Evolutionary conservation across 2,797 vertebrate species (phyloP).

Genomic region (Australoheros facetus): DNA sequence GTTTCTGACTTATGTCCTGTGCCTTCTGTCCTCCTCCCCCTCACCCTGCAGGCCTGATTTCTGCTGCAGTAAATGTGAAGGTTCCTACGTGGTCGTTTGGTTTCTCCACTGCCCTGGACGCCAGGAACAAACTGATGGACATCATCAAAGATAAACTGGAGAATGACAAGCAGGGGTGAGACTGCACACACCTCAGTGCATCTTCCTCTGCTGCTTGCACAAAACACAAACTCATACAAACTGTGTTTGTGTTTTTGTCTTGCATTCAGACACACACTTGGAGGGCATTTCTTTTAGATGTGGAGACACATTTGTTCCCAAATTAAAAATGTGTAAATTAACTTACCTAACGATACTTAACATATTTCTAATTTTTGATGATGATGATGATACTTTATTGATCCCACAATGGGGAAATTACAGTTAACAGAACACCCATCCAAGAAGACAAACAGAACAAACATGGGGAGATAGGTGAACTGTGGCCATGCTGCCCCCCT

Average conservation of each 20-base stretch:
- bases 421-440: too few relatives aligned
- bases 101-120: constrained; percentile 69
- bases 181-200: not conserved
- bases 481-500: too few relatives aligned
- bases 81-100: constrained; percentile 75
- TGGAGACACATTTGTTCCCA: not conserved
- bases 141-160: constrained; percentile 75
- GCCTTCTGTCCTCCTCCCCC: not conserved
- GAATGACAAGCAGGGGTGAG: constrained; percentile 69
- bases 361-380: too few relatives aligned
- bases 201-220: not conserved
- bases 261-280: not conserved
- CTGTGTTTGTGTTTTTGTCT: not conserved
- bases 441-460: too few relatives aligned
- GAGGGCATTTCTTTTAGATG: not conserved
- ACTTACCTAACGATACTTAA: too few relatives aligned
- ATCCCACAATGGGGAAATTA: too few relatives aligned
- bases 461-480: too few relatives aligned
- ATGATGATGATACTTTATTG: too few relatives aligned
- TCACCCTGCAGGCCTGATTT: constrained; percentile 71
- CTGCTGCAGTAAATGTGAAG: constrained; percentile 73
- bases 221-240: not conserved
- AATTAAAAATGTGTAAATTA: too few relatives aligned
- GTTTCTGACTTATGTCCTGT: not conserved
- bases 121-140: constrained; percentile 71